Evolutionary conservation across 2,113 vertebrate genomes (phyloP).

Genomic region (Salvelinus sp.): DNA sequence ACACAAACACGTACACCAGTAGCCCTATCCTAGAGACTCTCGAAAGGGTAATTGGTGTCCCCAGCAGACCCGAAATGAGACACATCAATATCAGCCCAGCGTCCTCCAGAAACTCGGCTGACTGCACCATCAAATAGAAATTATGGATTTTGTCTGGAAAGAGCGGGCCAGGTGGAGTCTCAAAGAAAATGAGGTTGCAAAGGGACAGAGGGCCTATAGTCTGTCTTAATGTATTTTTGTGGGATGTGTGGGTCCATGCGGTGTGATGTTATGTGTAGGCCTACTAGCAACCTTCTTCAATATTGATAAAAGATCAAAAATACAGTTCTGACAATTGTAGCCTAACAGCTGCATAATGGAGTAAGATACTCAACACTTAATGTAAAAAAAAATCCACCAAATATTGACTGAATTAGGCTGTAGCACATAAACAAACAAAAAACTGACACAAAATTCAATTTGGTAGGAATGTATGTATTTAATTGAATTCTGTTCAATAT

Average conservation of each 20-base stretch:
- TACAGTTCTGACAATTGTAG: too few relatives aligned
- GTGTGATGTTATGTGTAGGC: background rate
- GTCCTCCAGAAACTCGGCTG: conserved; percentile 63
- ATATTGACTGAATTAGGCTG: too few relatives aligned
- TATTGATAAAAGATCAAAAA: too few relatives aligned
- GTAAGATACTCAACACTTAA: too few relatives aligned
- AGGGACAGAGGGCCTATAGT: conserved; percentile 24
- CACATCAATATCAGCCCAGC: conserved; percentile 70
- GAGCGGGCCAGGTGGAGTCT: conserved; percentile 49
- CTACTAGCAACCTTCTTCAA: background rate
- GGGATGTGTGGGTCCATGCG: too few relatives aligned
- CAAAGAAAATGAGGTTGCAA: conserved; percentile 66
- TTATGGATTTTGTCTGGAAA: conserved; percentile 77
- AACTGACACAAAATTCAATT: too few relatives aligned
- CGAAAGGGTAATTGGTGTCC: conserved; percentile 72
- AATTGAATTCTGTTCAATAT: too few relatives aligned
- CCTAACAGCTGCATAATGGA: too few relatives aligned
- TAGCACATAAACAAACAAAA: too few relatives aligned
- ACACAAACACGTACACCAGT: conserved; percentile 12
- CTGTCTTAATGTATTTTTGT: background rate
- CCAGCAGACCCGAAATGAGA: conserved; percentile 70
- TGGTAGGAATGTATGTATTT: too few relatives aligned
- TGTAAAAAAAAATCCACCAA: too few relatives aligned
- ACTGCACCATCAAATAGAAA: conserved; percentile 72
- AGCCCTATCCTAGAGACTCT: conserved; percentile 60